Evolutionary conservation across 30 jellyfish, hydroid and myxozoan genomes (phyloP), one percentile per base, ranked within the genome.

Genomic region (Rhopilema esculentum): DNA sequence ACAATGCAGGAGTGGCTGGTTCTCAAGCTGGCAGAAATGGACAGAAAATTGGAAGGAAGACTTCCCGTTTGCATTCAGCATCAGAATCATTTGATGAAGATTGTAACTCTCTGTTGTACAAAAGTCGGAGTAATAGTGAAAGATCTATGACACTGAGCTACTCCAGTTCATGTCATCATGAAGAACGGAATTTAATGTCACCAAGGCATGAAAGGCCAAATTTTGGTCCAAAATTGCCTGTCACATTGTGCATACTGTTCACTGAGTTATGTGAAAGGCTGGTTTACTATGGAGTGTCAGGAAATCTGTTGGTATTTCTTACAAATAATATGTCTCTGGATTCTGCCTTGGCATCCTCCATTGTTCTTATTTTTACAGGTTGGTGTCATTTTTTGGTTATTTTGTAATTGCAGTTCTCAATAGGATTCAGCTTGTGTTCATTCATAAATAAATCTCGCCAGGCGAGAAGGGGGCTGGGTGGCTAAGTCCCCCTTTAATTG

Each of bases 341-440:
- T 8, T 27, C 95, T 49, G 89, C 85, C 15, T 33, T 25, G 17
- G 90, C 97, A 9, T 82, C 97, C 0, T 67, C 93, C 4, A 67
- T 93, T 21, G 98, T 93, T 19, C 89, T 93, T 20, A 75, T 77
- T 21, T 93, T 93, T 63, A 75, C 96, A 70, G 98, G 98, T 92
- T 49, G 49, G 75, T 61, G 1, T 22, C 61, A 21, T 51, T 22
- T 4, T 23, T 0, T 66, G 16, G 20, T 57, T 75, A 7, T 16
- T 50, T 50, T 28, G 22, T 26, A n/a, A n/a, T n/a, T n/a, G n/a
- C n/a, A n/a, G n/a, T n/a, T n/a, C n/a, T n/a, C n/a, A n/a, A n/a
- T n/a, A n/a, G n/a, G n/a, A n/a, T n/a, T n/a, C n/a, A n/a, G n/a
- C n/a, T n/a, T n/a, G n/a, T n/a, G n/a, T n/a, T n/a, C n/a, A n/a